These are phyloP conservation scores for Bactericera cockerelli DNA, from an alignment of 1,140 invertebrate species.

Conservation along the genomic window DNA sequence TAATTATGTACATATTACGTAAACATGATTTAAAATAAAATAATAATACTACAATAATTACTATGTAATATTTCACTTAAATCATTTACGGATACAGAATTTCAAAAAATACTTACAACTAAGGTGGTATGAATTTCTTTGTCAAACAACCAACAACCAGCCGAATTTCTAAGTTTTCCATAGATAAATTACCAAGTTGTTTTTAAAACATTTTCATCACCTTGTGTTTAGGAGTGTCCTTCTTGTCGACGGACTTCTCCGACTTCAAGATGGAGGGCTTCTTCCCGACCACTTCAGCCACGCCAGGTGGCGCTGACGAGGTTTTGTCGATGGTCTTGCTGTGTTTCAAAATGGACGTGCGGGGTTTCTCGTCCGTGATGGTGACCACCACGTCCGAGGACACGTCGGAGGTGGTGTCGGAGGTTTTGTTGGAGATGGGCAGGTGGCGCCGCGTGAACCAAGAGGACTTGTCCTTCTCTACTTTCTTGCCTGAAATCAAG, in stretches of 20 bases:
- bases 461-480: slow-evolving; percentile 32
- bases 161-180: too few relatives aligned
- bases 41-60: too few relatives aligned
- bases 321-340: slow-evolving; percentile 10
- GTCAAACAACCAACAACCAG: too few relatives aligned
- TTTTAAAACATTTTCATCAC: too few relatives aligned
- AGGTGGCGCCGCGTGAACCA: slow-evolving; percentile 60
- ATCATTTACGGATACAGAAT: too few relatives aligned
- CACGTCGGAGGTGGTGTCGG: neutral
- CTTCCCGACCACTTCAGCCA: slow-evolving; percentile 24
- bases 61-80: too few relatives aligned
- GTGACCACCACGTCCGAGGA: neutral
- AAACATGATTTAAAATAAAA: too few relatives aligned
- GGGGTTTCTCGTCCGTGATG: slow-evolving; percentile 27
- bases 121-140: too few relatives aligned
- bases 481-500: slow-evolving; percentile 20
- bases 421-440: slow-evolving; percentile 38
- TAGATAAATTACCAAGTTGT: too few relatives aligned
- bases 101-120: too few relatives aligned
- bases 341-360: slow-evolving; percentile 5
- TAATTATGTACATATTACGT: too few relatives aligned
- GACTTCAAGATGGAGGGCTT: slow-evolving; percentile 9
- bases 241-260: slow-evolving; percentile 14
- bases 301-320: slow-evolving; percentile 26
- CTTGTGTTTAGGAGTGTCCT: slow-evolving; percentile 26